These are phyloP conservation scores for Bryconaethiops microstoma DNA, from an alignment of 2,797 vertebrate species.

Conservation along the genomic window DNA sequence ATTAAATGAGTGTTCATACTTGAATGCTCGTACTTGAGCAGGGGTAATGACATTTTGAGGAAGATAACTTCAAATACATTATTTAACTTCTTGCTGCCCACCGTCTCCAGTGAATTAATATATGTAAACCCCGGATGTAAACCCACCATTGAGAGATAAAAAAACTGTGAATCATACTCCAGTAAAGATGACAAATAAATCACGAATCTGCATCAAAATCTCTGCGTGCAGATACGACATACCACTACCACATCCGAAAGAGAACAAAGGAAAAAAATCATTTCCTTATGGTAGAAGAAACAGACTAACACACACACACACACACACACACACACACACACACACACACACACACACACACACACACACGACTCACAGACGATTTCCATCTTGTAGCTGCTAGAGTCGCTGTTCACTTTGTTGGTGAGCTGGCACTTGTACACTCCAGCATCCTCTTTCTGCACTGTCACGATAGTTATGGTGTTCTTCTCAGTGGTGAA, in stretches of 20 bases:
- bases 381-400: conserved; percentile 60
- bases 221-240: background rate
- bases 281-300: background rate
- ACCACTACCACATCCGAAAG: background rate
- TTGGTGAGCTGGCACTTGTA: conserved; percentile 67
- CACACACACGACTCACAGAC: conserved; percentile 60
- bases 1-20: too few relatives aligned
- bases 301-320: too few relatives aligned
- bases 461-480: conserved; percentile 56
- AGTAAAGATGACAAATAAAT: background rate
- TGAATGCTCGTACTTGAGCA: too few relatives aligned
- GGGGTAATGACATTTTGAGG: too few relatives aligned
- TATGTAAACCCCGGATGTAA: too few relatives aligned
- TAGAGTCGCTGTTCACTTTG: conserved; percentile 32
- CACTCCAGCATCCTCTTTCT: conserved; percentile 67
- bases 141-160: background rate
- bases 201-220: background rate
- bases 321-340: too few relatives aligned
- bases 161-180: background rate
- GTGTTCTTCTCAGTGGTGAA: conserved; percentile 45
- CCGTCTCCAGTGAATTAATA: too few relatives aligned
- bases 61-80: too few relatives aligned
- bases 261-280: background rate
- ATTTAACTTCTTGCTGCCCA: too few relatives aligned
- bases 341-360: too few relatives aligned